Evolutionary conservation across 2,797 vertebrate genomes (phyloP), one percentile per base, ranked within the genome.

Genomic region (Halcyon chelicuti): DNA sequence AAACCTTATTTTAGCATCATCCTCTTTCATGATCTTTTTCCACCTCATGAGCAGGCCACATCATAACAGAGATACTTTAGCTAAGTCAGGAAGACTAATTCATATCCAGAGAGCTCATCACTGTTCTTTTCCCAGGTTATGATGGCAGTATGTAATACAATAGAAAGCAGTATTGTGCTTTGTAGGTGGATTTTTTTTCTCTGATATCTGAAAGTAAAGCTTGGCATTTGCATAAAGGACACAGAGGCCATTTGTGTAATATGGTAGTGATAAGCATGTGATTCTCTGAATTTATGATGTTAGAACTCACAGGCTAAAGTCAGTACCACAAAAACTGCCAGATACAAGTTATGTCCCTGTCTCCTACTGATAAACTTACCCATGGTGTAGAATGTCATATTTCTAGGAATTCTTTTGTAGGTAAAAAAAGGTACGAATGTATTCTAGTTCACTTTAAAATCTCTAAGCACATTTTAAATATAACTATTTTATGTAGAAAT

Each of bases 301-400:
- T 70, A 39, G 16, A 83, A 80, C 19, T 46, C 85, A 51, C 55
- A 78, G 10, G 33, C 26, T 73, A 63, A 80, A 9, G 57, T 57
- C 33, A n/a, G 9, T 58, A 61, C 11, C 42, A 76, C 28, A 91
- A 65, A 51, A 88, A 21, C 23, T 40, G 7, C 8, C n/a, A 84
- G 61, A 71, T 86, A 74, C 2, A 47, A 20, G 10, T 3, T 71
- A 8, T 62, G 17, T 44, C 28, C 3, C 10, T 6, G 25, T 31
- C 18, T 82, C 10, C 14, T 49, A 31, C 10, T n/a, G 40, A n/a
- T 42, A 72, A 49, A 6, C 10, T 78, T 46, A 62, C 8, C 5
- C 8, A 63, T 40, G 17, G 13, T 52, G 6, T 12, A 22, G 4
- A 4, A 22, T 54, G 3, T 73, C 2, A 0, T 37, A 49, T 62